A percentile compares a stretch with the other conserved stretches of the same genome.
Conservation (phyloP, 1,140 invertebrate genomes). For the Zaprionus capensis region DNA sequence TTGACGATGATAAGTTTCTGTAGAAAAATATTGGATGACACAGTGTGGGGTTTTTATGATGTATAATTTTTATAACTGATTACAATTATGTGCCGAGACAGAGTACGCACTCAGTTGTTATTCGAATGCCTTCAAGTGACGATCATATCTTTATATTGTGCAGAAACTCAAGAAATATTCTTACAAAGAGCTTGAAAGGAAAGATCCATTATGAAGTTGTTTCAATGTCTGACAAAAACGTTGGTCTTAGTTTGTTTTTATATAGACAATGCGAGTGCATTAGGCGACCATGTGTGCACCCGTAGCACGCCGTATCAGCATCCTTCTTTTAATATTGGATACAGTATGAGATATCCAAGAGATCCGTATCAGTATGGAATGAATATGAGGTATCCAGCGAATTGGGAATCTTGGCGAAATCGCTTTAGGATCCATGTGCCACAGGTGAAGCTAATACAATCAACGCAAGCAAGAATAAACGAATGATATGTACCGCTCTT, state of each 20-base stretch:
- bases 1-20: too few relatives aligned
- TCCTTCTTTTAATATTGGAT: too few relatives aligned
- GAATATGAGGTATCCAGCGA: too few relatives aligned
- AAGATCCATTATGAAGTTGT: neutral
- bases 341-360: neutral
- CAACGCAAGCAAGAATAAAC: neutral
- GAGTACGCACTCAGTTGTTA: neutral
- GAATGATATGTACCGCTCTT: neutral
- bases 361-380: too few relatives aligned
- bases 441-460: neutral
- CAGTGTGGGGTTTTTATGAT: neutral
- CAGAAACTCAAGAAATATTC: neutral
- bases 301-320: neutral
- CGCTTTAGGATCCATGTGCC: too few relatives aligned
- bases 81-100: neutral
- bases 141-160: neutral
- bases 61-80: neutral
- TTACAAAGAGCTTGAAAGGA: neutral
- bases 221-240: neutral
- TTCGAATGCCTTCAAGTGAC: slow-evolving; percentile 1
- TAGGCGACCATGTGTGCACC: neutral
- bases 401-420: too few relatives aligned
- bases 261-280: neutral
- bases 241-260: neutral
- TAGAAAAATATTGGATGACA: too few relatives aligned